Conservation (phyloP, 1,140 invertebrate species). For the Euschistus heros region DNA sequence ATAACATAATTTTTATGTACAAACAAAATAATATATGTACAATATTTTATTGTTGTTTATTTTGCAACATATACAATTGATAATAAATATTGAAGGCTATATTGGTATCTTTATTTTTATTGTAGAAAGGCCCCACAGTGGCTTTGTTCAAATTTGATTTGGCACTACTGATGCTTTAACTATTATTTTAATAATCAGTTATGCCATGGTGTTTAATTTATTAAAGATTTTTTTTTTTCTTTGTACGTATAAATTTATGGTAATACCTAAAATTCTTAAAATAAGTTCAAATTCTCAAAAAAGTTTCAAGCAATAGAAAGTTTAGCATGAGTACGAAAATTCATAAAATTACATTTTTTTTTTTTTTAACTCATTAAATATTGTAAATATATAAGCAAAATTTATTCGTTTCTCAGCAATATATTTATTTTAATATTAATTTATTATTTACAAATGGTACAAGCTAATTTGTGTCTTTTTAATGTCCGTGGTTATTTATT, state of each 20-base stretch:
- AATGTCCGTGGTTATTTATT: no score
- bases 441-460: no score
- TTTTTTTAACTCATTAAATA: constrained; percentile 8
- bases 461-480: no score
- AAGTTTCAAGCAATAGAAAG: constrained; percentile 1
- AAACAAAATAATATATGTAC: constrained; percentile 15
- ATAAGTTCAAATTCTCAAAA: neutral
- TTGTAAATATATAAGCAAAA: constrained; percentile 13
- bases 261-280: no score
- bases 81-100: constrained; percentile 7
- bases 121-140: constrained; percentile 13
- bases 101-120: constrained; percentile 2
- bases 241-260: neutral
- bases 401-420: neutral
- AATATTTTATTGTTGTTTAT: constrained; percentile 9
- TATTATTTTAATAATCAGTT: no score
- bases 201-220: no score
- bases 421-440: no score
- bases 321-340: constrained; percentile 3
- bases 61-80: constrained; percentile 1
- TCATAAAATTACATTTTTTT: constrained; percentile 13
- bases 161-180: constrained; percentile 1
- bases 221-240: neutral
- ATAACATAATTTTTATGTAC: constrained; percentile 15
- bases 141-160: constrained; percentile 3